Evolutionary conservation across 1,140 invertebrate species (phyloP).

Genomic region (Bombus confusus): DNA sequence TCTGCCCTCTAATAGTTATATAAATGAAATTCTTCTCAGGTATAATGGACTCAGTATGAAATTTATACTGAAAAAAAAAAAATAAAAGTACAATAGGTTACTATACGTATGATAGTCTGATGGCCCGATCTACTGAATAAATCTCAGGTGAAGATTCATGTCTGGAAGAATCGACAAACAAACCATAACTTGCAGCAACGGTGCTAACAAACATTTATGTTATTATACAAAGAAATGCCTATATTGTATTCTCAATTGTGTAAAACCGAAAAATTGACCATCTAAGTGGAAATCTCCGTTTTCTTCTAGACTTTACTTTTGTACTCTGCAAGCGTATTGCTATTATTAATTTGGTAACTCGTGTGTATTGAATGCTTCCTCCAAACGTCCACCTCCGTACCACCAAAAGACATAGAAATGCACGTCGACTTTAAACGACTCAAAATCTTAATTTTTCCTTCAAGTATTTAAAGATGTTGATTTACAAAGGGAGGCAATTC

Average conservation of each 20-base stretch:
- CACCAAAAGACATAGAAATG: neutral
- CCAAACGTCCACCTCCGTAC: neutral
- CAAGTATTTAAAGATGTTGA: neutral
- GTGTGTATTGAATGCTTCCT: neutral
- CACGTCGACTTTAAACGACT: neutral
- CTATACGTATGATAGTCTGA: no score
- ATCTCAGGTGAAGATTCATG: neutral
- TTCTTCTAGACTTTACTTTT: neutral
- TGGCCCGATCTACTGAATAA: neutral
- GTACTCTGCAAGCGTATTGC: neutral
- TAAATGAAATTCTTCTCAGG: no score
- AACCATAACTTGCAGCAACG: neutral
- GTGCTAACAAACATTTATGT: conserved; percentile 16
- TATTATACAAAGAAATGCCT: conserved; percentile 14
- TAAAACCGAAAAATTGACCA: neutral
- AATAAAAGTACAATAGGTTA: neutral
- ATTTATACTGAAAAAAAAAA: neutral
- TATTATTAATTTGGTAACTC: neutral
- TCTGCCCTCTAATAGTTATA: no score
- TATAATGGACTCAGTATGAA: no score
- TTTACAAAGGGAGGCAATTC: neutral
- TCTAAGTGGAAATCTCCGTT: neutral
- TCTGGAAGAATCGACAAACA: conserved; percentile 15
- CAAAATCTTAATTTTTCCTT: conserved; percentile 1
- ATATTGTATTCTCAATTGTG: neutral